Conservation (phyloP, 2,113 vertebrate species). For the Tetrao urogallus region DNA sequence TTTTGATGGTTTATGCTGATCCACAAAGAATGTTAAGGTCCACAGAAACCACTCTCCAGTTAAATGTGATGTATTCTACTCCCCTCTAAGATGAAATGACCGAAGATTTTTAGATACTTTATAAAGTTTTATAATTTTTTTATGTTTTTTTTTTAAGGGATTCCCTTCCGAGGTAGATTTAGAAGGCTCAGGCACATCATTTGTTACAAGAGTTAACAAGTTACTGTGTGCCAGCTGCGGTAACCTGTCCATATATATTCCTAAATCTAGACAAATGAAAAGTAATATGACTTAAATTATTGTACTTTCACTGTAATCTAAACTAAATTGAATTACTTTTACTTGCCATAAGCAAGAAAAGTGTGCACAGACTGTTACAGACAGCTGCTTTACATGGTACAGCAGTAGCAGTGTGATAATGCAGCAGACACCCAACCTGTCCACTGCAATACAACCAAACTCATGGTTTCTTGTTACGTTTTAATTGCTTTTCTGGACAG, state of each 20-base stretch:
- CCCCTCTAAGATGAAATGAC: neutral
- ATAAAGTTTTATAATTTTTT: neutral
- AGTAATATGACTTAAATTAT: neutral
- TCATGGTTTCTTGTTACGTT: neutral
- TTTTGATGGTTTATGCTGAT: neutral
- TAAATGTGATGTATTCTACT: neutral
- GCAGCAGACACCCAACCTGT: neutral
- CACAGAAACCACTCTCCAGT: neutral
- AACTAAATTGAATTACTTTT: neutral
- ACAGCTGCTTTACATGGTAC: neutral
- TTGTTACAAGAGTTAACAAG: neutral
- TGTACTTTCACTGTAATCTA: neutral
- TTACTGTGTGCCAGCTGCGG: neutral
- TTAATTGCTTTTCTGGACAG: neutral
- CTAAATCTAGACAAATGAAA: neutral
- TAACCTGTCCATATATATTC: neutral
- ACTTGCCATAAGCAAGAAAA: neutral
- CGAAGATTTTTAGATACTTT: accelerated
- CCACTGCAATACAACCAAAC: neutral
- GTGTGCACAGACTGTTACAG: neutral
- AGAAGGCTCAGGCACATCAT: neutral
- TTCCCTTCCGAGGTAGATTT: neutral
- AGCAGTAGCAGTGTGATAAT: neutral
- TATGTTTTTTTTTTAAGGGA: neutral
- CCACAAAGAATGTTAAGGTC: neutral